Conservation (phyloP, 2,113 vertebrate genomes). For the Prolemur simus region DNA sequence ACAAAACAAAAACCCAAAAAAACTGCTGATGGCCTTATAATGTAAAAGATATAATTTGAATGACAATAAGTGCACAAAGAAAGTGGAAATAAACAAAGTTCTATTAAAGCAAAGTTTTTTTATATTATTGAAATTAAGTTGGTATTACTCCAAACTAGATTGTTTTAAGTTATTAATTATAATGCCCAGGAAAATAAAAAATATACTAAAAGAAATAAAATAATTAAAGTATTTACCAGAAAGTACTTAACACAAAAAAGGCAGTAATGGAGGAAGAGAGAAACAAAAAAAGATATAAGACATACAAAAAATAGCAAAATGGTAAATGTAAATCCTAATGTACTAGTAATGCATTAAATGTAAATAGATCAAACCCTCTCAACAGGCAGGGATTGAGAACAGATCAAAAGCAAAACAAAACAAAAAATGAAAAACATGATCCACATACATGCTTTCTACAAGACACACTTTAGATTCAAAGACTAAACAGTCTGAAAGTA, state of each 20-base stretch:
- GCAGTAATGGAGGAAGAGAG: not conserved
- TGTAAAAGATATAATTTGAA: not conserved
- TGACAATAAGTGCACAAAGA: not conserved
- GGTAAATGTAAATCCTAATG: not conserved
- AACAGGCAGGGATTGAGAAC: not conserved
- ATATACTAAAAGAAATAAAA: not conserved
- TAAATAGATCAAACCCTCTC: not conserved
- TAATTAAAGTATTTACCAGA: not conserved
- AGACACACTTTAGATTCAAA: not conserved
- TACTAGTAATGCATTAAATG: not conserved
- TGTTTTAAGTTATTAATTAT: not conserved
- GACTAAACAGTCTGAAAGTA: not conserved
- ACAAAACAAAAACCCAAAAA: too few species aligned
- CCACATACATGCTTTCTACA: not conserved
- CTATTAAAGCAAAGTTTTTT: not conserved
- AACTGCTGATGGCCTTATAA: not conserved
- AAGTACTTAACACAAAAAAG: not conserved
- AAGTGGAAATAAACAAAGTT: not conserved
- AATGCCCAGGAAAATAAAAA: slow-evolving; percentile 5
- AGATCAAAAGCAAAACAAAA: not conserved
- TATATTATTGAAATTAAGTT: not conserved
- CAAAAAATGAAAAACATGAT: not conserved
- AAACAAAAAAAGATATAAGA: not conserved
- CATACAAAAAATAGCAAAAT: not conserved
- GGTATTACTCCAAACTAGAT: not conserved